Evolutionary conservation across 2,888 invertebrate species (phyloP), one percentile per base, ranked within the genome.

Genomic region (Drosophila pseudotakahashii): DNA sequence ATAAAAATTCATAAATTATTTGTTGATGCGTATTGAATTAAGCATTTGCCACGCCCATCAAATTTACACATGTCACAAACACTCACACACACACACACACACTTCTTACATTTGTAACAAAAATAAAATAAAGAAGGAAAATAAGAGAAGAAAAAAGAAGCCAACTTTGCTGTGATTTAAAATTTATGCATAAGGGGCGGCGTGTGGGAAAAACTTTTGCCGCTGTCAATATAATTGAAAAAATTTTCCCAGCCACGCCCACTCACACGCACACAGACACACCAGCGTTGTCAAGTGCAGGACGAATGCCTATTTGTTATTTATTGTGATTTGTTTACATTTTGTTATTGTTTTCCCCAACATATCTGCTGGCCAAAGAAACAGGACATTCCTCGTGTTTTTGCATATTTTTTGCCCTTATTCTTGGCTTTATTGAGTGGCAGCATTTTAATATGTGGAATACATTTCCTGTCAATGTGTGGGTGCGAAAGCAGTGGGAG

Each of bases 291-390:
- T 36, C 57, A 57, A 52, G 55, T 67, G 68, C 55, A 51, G 30
- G 68, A 51, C 52, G 51, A 58, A 67, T 71, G 55, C 52, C 55
- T 82, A 68, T 82, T 82, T 79, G 76, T 68, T 79, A 77, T 80
- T 79, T 80, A 80, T 80, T 79, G 79, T 76, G 79, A 79, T 77
- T 82, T 82, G 82, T 80, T 82, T 82, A 77, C 80, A 82, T 73
- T 79, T 64, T 70, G 62, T 48, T 75, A 67, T 66, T 72, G 69
- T 67, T 69, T 47, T 48, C 9, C 3, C 9, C 19, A 30, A 14
- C 26, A 9, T 42, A 60, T 50, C 16, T 37, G 59, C 60, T 37
- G 75, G 64, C 50, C 61, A 63, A 60, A 59, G 62, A 48, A 61
- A 14, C 30, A 23, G 48, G 48, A 48, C 13, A 19, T 54, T 45